A percentile compares a stretch with the other conserved stretches of the same genome.
Conservation (phyloP, 2,113 vertebrate species). For the Lepidothrix coronata region DNA sequence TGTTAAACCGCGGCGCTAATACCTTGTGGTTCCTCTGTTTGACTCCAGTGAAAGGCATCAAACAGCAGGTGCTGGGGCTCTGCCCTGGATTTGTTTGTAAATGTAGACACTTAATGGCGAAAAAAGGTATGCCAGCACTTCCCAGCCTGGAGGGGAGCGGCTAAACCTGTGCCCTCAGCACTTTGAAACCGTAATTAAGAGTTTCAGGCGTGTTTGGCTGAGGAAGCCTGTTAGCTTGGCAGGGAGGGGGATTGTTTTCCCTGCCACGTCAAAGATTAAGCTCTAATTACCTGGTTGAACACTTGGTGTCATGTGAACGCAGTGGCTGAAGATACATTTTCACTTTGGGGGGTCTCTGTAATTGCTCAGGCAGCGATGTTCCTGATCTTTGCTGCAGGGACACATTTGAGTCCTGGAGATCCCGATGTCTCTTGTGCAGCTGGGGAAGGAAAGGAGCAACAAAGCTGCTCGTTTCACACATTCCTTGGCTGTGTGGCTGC, state of each 20-base stretch:
- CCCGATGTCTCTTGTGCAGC: rapidly evolving
- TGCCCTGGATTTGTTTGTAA: slow-evolving; percentile 26
- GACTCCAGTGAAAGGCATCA: background rate
- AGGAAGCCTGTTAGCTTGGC: background rate
- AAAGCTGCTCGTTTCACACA: background rate
- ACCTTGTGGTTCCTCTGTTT: background rate
- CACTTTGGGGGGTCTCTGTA: background rate
- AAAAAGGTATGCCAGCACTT: slow-evolving; percentile 11
- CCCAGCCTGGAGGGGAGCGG: background rate
- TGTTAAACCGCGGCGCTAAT: background rate
- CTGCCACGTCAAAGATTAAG: background rate
- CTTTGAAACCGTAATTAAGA: background rate
- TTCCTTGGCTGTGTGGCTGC: background rate
- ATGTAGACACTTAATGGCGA: slow-evolving; percentile 44
- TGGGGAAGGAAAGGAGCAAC: background rate
- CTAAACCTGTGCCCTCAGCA: background rate
- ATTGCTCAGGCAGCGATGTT: background rate
- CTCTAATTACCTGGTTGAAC: background rate
- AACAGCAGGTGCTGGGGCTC: background rate
- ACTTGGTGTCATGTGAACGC: background rate
- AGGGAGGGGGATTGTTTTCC: background rate
- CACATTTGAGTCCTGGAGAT: background rate
- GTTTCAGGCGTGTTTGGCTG: background rate
- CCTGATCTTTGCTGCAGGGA: background rate
- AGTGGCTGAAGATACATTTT: background rate